Evolutionary conservation across 2,888 invertebrate species (phyloP), one percentile per base, ranked within the genome.

Genomic region (Drosophila atroscutellata): DNA sequence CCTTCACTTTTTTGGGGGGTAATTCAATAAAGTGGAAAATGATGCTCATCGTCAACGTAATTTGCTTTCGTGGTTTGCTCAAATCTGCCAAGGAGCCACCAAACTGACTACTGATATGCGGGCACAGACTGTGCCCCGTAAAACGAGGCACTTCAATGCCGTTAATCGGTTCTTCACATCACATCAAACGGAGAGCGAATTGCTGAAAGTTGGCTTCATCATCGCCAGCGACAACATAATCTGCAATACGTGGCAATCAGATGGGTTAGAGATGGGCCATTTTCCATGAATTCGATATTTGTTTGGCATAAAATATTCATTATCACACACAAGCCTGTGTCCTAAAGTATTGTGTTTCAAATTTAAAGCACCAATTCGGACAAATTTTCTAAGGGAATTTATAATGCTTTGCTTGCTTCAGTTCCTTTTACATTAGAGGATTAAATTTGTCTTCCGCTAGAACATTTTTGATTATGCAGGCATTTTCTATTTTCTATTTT

Each of bases 21-120:
- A 90, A 86, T 86, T 90, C 86, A 90, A 86, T 86, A 86, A 86
- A 90, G 86, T 86, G 90, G 81, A 90, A 88, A 86, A 86, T 89
- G 89, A 89, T 89, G 90, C 90, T 90, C 79, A 83, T 85, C 90
- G 83, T 89, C 80, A 87, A 77, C 86, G 86, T 90, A 90, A 86
- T 86, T 86, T 90, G 90, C 90, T 90, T 80, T 86, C 89, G 90
- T 90, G 86, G 86, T 81, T 89, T 78, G 54, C 75, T 52, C 78
- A 81, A 79, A 79, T 79, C 79, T 68, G 76, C 77, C 83, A 72
- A 68, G 81, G 65, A 66, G 36, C 36, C 64, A 63, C 65, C 69
- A 66, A 75, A 49, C 80, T 67, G 37, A 64, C 77, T 55, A 56
- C 67, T 52, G 63, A 70, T 64, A 49, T 54, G 71, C 26, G 34